Evolutionary conservation across 2,888 invertebrate genomes (phyloP).

Genomic region (Lapara coniferarum): DNA sequence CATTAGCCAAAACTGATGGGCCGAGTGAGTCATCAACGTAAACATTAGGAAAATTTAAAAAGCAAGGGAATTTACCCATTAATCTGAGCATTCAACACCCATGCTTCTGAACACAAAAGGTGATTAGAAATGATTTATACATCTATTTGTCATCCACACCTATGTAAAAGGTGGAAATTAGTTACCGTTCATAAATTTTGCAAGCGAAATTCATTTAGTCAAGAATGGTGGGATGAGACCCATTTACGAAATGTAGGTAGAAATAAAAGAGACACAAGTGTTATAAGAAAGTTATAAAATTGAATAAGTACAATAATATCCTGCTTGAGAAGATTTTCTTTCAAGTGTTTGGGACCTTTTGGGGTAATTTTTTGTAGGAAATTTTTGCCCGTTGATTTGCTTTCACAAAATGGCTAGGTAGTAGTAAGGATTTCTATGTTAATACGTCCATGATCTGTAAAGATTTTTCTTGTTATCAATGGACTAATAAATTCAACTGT

Average conservation of each 20-base stretch:
- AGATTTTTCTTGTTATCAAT: too few species aligned
- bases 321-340: too few species aligned
- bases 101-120: conserved; percentile 26
- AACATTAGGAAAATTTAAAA: conserved; percentile 4
- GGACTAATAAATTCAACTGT: too few species aligned
- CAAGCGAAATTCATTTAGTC: background rate
- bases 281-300: background rate
- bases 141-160: conserved; percentile 8
- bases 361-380: too few species aligned
- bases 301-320: background rate
- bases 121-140: conserved; percentile 26
- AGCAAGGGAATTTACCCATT: background rate
- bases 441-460: too few species aligned
- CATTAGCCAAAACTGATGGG: background rate
- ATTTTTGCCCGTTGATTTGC: too few species aligned
- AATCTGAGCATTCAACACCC: conserved; percentile 12
- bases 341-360: too few species aligned
- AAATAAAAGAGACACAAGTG: too few species aligned
- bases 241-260: too few species aligned
- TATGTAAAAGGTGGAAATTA: conserved; percentile 17
- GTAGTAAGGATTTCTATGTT: too few species aligned
- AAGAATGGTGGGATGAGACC: background rate
- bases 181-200: background rate
- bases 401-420: too few species aligned
- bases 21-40: background rate